Percentiles rank a stretch among this genome's conserved stretches.
Evolutionary conservation across 1,140 invertebrate genomes (phyloP).

Genomic region (Bombyx mandarina): DNA sequence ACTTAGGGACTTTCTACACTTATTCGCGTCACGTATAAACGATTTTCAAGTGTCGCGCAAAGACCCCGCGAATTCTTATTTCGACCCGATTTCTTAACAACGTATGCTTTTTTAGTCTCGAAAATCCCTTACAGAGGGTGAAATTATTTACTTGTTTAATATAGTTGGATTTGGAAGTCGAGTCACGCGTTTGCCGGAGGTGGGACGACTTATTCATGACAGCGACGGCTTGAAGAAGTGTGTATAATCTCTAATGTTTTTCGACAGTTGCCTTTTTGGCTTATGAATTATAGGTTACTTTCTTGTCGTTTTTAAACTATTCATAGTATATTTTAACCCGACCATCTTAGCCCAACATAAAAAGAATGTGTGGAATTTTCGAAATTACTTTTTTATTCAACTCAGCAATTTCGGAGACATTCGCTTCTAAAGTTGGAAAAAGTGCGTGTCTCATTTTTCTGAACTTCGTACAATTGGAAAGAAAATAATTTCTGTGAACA

Average conservation of each 20-base stretch:
- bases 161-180: conserved; percentile 15
- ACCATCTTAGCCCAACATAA: too few relatives aligned
- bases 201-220: conserved; percentile 13
- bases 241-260: conserved; percentile 5
- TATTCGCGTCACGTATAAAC: conserved; percentile 24
- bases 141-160: conserved; percentile 35
- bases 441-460: too few relatives aligned
- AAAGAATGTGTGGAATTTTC: too few relatives aligned
- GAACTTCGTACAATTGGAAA: too few relatives aligned
- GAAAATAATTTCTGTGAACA: too few relatives aligned
- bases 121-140: conserved; percentile 24
- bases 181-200: conserved; percentile 11
- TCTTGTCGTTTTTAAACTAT: too few relatives aligned
- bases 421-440: too few relatives aligned
- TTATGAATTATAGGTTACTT: too few relatives aligned
- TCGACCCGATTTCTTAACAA: conserved; percentile 21
- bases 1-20: conserved; percentile 11
- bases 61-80: conserved; percentile 24
- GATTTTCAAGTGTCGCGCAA: conserved; percentile 27
- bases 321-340: too few relatives aligned
- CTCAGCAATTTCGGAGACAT: too few relatives aligned
- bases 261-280: not conserved
- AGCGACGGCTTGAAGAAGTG: conserved; percentile 2
- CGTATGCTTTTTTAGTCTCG: conserved; percentile 22
- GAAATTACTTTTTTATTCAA: too few relatives aligned